Base-by-base conservation (phyloP, 2,113 vertebrate species). In the Calidris pugnax region DNA sequence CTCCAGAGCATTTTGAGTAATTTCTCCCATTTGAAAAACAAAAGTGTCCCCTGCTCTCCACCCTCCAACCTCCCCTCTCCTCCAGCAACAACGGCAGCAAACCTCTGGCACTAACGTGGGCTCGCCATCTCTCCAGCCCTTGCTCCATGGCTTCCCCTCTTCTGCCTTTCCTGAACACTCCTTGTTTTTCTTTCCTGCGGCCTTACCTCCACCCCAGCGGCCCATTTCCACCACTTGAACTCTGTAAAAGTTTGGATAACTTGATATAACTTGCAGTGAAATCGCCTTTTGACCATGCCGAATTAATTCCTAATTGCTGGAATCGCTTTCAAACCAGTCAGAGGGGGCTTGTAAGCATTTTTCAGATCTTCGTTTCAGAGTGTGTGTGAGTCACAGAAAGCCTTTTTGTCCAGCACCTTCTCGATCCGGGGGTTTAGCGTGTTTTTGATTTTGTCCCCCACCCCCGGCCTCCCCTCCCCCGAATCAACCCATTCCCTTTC, bases 401-500 rank as follows among this genome's bases (percentile, higher is more conserved):
- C 82, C 64, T 83, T 94, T 97, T 77, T 85, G 85, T 96, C 63
- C 87, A 83, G 74, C 43, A 83, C 67, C 89, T 69, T 85, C 48
- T 68, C 6, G 1, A 22, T 68, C 33, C 0, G 0, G 39, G 73
- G 69, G 43, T 78, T 85, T 90, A 48, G 47, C 43, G 48, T 43
- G 39, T 48, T 87, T 88, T n/a, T 39, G 21, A 7, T 76, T 92
- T 78, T 51, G 18, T 45, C 76, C 79, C 76, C 85, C n/a, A n/a
- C n/a, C 85, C 41, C 64, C 6, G 50, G 13, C 50, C 50, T 51
- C 37, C 20, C 89, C 81, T 8, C 21, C 74, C 78, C 85, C 95
- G 95, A 98, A 98, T 95, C 80, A 95, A 94, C 82, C 95, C 94
- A 93, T 98, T 98, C 94, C 96, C 92, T 64, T 91, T 88, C 82